These are phyloP conservation scores for Sebastes aleutianus DNA, from an alignment of 2,797 vertebrate species.

Conservation along the genomic window DNA sequence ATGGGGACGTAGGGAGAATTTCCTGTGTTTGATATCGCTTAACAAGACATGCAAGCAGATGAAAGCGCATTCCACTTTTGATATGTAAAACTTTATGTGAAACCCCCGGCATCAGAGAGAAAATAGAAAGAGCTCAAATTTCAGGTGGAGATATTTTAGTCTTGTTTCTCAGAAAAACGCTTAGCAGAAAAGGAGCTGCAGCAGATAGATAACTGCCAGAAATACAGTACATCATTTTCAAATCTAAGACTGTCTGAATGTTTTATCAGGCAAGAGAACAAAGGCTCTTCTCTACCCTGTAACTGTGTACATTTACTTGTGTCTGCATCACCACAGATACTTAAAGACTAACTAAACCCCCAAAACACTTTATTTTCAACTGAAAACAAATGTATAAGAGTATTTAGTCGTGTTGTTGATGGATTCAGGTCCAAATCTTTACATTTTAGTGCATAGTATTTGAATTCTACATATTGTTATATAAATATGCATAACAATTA, in stretches of 20 bases:
- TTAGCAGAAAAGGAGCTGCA: conserved; percentile 39
- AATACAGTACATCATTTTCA: conserved; percentile 2
- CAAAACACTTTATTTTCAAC: no score
- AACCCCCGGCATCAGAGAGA: conserved; percentile 59
- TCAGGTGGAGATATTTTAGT: conserved; percentile 70
- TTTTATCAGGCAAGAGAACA: conserved; percentile 18
- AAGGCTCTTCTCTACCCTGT: background rate
- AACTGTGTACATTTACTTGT: background rate
- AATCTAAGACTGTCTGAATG: conserved; percentile 8
- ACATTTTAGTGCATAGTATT: background rate
- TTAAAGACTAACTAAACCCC: background rate
- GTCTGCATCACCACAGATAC: background rate
- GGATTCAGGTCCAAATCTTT: no score
- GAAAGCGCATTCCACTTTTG: conserved; percentile 71
- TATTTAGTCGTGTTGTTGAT: background rate
- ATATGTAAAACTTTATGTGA: conserved; percentile 73
- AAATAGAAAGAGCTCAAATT: conserved; percentile 70
- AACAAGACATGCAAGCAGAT: conserved; percentile 70
- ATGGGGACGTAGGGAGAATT: conserved; percentile 67
- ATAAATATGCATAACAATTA: no score
- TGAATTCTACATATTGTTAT: background rate
- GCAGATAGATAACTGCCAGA: conserved; percentile 28
- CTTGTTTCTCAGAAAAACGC: conserved; percentile 60
- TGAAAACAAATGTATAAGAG: no score
- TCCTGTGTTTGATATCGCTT: conserved; percentile 71